Base-by-base conservation (phyloP, 1,140 invertebrate genomes). In the Euura lappo region DNA sequence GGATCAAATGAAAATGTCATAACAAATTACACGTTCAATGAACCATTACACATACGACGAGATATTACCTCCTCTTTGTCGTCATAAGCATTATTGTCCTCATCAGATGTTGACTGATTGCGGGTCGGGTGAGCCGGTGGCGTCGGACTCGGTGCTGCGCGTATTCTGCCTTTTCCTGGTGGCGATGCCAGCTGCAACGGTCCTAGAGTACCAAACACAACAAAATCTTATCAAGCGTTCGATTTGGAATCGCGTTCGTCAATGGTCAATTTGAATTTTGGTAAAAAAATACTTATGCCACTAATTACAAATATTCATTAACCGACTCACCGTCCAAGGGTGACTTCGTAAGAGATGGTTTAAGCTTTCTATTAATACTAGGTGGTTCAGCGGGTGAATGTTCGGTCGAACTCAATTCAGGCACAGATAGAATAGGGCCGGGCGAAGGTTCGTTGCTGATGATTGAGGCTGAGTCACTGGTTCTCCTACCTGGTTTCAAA, bases 401-500 rank as follows among this genome's bases (percentile, higher is more conserved):
- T 72, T 88, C 86, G 2, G 83, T 73, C 5, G 86, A 85, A 68
- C 83, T 86, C 6, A 80, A 65, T 45, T 87, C 86, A 3, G 74
- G 70, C 2, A 78, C 73, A 45, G 78, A 73, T 6, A 76, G 43
- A 47, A 74, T 72, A n/a, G 79, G 81, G 69, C 87, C 84, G 44
- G 87, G 83, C 76, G 87, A 86, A 77, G 87, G 77, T 83, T 90
- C 84, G 28, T 85, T 84, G 66, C 83, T 86, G 8, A 84, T 75
- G 79, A 89, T 79, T 64, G 90, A 84, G 77, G 88, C 78, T 4
- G 90, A 90, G 76, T 92, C 91, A 65, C 91, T 92, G 10, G 88
- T 84, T 81, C 90, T 91, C 70, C 90, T 83, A 77, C 89, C 91
- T 13, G 95, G 95, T 83, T 97, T 97, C 2, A 96, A 87, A 65